phyloP scores from a whole-genome alignment of 1,140 invertebrate species.

The Bombus pascuorum region DNA sequence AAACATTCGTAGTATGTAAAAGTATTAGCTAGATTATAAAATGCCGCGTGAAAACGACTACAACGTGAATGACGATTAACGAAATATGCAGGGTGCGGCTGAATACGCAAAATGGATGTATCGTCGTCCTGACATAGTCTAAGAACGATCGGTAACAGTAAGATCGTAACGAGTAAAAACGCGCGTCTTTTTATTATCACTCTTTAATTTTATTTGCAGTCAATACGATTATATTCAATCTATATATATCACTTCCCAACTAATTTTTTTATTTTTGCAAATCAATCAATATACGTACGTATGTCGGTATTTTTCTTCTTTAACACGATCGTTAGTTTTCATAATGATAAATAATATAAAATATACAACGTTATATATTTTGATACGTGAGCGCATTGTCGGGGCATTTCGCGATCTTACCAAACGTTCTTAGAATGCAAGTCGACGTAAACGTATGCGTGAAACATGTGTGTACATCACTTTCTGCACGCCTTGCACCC shows the following conservation, averaged over 20 bases:
- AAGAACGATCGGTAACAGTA: conserved; percentile 53
- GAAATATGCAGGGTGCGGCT: conserved; percentile 56
- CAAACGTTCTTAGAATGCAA: conserved; percentile 53
- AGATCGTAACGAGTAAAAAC: conserved; percentile 58
- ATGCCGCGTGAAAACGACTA: conserved; percentile 55
- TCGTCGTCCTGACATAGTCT: conserved; percentile 15
- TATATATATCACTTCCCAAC: background rate
- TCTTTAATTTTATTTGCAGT: background rate
- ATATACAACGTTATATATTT: background rate
- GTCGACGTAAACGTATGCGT: conserved; percentile 22
- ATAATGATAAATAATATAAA: background rate
- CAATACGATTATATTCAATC: background rate
- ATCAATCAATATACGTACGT: background rate
- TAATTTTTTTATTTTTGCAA: background rate
- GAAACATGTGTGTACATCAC: conserved; percentile 26
- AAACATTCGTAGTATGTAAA: conserved; percentile 73
- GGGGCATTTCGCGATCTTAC: conserved; percentile 67
- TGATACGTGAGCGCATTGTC: conserved; percentile 47
- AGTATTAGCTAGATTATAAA: conserved; percentile 72
- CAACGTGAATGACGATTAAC: conserved; percentile 52
- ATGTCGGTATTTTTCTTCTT: background rate
- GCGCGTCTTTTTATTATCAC: conserved; percentile 24
- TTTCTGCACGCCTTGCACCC: conserved; percentile 60
- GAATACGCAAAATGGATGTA: conserved; percentile 40
- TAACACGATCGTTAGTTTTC: background rate